Conservation (phyloP, 2,113 vertebrate species). For the Alethe diademata region DNA sequence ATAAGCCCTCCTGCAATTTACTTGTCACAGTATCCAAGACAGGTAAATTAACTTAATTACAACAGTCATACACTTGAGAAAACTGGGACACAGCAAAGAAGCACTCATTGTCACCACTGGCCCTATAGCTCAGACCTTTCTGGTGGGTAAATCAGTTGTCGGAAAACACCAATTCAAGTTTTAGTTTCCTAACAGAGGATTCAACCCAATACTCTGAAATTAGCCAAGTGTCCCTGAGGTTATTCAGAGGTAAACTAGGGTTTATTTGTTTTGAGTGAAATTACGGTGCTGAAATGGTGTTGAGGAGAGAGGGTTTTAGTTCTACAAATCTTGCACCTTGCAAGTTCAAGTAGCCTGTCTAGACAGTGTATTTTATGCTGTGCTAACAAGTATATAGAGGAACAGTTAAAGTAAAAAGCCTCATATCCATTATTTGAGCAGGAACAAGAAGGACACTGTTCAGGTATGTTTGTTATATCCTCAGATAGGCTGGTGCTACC, state of each 20-base stretch:
- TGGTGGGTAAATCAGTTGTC: neutral
- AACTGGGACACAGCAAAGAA: neutral
- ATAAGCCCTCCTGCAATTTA: conserved; percentile 12
- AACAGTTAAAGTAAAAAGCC: conserved; percentile 8
- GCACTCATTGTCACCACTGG: neutral
- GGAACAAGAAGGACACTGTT: neutral
- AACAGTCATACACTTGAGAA: neutral
- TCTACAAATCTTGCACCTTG: neutral
- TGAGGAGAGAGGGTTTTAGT: neutral
- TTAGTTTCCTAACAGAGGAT: neutral
- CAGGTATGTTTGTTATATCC: neutral
- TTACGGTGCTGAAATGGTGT: neutral
- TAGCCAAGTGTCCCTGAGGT: neutral
- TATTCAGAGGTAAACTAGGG: neutral
- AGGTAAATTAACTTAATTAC: conserved; percentile 42
- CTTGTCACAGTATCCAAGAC: neutral
- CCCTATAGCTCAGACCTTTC: neutral
- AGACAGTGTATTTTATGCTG: neutral
- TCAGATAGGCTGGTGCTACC: neutral
- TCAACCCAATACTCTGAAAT: neutral
- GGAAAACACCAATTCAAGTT: neutral
- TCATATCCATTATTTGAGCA: neutral
- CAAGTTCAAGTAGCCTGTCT: neutral
- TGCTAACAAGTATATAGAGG: neutral
- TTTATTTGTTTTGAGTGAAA: neutral